Evolutionary conservation across 1,140 invertebrate genomes (phyloP).

Genomic region (Macrobrachium nipponense): DNA sequence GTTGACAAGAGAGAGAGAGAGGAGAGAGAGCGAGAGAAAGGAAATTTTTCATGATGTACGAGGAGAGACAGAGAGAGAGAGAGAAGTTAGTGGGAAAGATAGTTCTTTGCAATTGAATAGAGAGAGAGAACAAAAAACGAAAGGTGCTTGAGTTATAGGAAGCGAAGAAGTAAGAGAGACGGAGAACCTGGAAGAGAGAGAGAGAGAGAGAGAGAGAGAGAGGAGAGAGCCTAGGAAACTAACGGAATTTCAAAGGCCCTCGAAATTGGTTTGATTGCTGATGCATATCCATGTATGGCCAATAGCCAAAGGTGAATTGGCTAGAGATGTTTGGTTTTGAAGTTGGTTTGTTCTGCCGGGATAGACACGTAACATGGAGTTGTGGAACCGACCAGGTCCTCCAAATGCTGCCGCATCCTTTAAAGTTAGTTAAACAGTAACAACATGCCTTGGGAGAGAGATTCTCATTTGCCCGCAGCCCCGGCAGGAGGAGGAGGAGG

Average conservation of each 20-base stretch:
- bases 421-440: conserved; percentile 44
- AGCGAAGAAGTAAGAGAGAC: background rate
- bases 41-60: background rate
- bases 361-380: conserved; percentile 47
- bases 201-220: background rate
- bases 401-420: conserved; percentile 41
- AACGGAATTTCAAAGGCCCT: conserved; percentile 52
- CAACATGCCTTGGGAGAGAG: conserved; percentile 16
- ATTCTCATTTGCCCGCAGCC: conserved; percentile 38
- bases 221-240: conserved; percentile 32
- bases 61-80: background rate
- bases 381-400: background rate
- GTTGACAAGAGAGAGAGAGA: background rate
- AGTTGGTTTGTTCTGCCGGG: conserved; percentile 23
- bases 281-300: conserved; percentile 61
- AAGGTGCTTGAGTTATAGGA: background rate
- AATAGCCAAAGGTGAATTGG: conserved; percentile 43
- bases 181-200: background rate
- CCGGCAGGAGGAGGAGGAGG: background rate
- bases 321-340: conserved; percentile 59
- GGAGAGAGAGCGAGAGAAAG: background rate
- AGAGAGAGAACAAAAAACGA: background rate
- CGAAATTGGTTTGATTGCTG: conserved; percentile 60
- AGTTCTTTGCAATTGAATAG: background rate
- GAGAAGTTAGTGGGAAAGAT: background rate